Evolutionary conservation across 2,797 vertebrate species (phyloP).

Genomic region (Myripristis jacobus): DNA sequence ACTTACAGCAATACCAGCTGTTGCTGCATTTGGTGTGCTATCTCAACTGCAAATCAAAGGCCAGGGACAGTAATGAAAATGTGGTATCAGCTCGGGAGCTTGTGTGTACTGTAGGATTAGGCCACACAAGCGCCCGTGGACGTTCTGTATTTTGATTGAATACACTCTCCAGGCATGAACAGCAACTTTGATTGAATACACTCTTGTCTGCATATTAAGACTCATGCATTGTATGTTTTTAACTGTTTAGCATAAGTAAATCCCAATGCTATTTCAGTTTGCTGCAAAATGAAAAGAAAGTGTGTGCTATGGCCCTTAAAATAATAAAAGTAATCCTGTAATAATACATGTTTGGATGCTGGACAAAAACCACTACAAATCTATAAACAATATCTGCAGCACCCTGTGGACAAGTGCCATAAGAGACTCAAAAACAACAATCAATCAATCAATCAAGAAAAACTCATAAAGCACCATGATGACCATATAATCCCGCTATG

Average conservation of each 20-base stretch:
- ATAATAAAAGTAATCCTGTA: too few relatives aligned
- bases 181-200: neutral
- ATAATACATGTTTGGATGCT: neutral
- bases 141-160: neutral
- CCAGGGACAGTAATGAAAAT: constrained; percentile 10
- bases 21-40: constrained; percentile 37
- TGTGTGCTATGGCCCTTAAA: too few relatives aligned
- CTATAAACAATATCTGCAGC: too few relatives aligned
- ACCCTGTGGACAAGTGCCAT: neutral
- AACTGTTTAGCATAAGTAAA: neutral
- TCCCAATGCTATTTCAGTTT: neutral
- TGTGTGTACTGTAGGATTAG: neutral
- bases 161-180: too few relatives aligned
- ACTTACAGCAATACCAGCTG: constrained; percentile 60
- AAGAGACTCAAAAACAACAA: neutral
- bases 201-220: neutral
- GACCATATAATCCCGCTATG: too few relatives aligned
- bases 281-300: too few relatives aligned
- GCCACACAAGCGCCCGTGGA: neutral
- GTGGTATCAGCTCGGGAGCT: constrained; percentile 6
- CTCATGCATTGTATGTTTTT: neutral
- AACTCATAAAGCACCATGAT: too few relatives aligned
- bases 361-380: neutral
- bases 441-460: too few relatives aligned
- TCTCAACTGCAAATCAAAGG: constrained; percentile 22